Conservation (phyloP, 2,888 invertebrate species). For the Hyposoter dolosus region DNA sequence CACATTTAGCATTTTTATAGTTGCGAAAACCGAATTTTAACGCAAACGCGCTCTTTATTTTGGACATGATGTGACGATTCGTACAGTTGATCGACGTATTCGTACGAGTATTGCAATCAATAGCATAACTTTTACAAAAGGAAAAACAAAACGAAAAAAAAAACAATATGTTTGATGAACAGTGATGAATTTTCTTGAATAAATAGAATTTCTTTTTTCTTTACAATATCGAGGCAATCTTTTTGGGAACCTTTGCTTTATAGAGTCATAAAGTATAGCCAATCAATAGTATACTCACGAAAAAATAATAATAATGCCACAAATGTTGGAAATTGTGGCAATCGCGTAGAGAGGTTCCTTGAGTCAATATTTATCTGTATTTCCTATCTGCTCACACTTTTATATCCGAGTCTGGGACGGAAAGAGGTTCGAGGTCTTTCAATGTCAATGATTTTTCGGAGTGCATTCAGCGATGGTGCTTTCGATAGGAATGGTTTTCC, state of each 20-base stretch:
- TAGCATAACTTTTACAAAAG: too few species aligned
- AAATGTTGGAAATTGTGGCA: constrained; percentile 1
- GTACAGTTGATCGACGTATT: too few species aligned
- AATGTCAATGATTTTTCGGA: constrained; percentile 37
- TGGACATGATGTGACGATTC: too few species aligned
- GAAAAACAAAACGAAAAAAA: not conserved
- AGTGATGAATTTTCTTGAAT: not conserved
- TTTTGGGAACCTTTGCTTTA: not conserved
- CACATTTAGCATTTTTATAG: too few species aligned
- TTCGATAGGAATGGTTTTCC: constrained; percentile 25
- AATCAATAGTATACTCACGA: not conserved
- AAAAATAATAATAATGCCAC: not conserved
- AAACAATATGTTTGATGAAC: not conserved
- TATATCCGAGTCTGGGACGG: not conserved
- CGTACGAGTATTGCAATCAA: too few species aligned
- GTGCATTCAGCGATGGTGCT: constrained; percentile 23
- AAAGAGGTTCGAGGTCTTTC: not conserved
- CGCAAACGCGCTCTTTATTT: too few species aligned
- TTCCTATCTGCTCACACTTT: not conserved
- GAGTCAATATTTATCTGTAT: not conserved
- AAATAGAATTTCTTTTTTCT: not conserved
- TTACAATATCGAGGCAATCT: not conserved
- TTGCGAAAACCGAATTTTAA: too few species aligned
- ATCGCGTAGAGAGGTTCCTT: constrained; percentile 4
- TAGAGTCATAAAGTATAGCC: not conserved